Evolutionary conservation across 2,797 vertebrate genomes (phyloP), one percentile per base, ranked within the genome.

Genomic region (Sebastes kiyomatsui): DNA sequence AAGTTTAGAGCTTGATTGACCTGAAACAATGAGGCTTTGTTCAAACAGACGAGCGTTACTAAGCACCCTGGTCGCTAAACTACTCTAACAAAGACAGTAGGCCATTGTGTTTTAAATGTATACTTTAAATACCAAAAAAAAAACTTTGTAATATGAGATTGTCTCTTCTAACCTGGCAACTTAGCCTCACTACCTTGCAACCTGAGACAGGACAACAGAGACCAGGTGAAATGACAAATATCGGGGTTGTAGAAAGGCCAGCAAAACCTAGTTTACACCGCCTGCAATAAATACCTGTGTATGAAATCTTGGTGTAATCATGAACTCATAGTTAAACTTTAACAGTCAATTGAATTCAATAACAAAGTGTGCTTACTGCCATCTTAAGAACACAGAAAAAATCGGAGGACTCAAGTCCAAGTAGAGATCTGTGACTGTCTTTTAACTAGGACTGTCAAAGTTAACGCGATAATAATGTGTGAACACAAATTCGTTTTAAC

Each of bases 111-210:
- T 75, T 81, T 13, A 77, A 56, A 75, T 25, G 70, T 61, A 55
- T 30, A 67, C 33, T 28, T 66, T 65, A 67, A 70, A 64, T 2
- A 64, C 14, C 13, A 59, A 42, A 20, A 30, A 64, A 14, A 49
- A 33, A 64, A 33, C 27, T 23, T 7, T 75, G 83, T 75, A 82
- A 90, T 68, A 67, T 68, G 79, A 92, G 65, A 75, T 33, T 33
- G 49, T 72, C 14, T 81, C 62, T 67, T 38, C 54, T 77, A n/a
- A 52, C 49, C 42, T 46, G 78, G 78, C 76, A 91, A 82, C 80
- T 23, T 27, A 27, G 16, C 64, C 13, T 79, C 32, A 75, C 67
- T 12, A 8, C 28, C 58, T 1, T 13, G 22, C 18, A 4, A 30
- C 12, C 14, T 30, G 10, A 55, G 25, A 65, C 11, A 58, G 13